phyloP scores from a whole-genome alignment of 2,797 vertebrate species.

The Simalia tracyae region DNA sequence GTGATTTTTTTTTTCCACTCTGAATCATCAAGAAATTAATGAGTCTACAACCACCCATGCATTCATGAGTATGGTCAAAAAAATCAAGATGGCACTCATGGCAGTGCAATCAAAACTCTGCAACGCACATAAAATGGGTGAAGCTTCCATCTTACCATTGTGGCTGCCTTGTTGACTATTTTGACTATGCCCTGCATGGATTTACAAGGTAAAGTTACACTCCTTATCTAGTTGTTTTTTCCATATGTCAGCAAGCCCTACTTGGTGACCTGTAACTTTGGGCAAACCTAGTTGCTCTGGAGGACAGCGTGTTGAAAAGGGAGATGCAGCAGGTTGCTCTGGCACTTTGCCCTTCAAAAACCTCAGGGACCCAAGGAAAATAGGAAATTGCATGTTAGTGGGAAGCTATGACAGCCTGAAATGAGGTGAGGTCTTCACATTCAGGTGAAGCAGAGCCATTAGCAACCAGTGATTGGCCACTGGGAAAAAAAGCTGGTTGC shows the following conservation, averaged over 20 bases:
- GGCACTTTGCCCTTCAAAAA: not conserved
- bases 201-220: not conserved
- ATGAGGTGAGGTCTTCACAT: not conserved
- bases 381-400: not conserved
- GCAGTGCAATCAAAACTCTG: too few relatives aligned
- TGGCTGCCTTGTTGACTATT: too few relatives aligned
- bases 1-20: not conserved
- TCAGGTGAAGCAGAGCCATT: too few relatives aligned
- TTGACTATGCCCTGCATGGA: not conserved
- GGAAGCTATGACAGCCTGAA: not conserved
- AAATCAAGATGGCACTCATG: too few relatives aligned
- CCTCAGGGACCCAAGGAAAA: not conserved
- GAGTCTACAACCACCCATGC: rapidly evolving
- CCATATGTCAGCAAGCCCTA: not conserved
- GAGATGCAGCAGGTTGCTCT: too few relatives aligned
- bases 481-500: too few relatives aligned
- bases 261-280: too few relatives aligned
- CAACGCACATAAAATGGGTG: too few relatives aligned
- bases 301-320: too few relatives aligned
- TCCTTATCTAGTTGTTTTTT: rapidly evolving
- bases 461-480: not conserved
- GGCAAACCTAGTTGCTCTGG: too few relatives aligned
- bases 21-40: constrained; percentile 3
- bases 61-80: not conserved
- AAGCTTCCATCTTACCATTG: too few relatives aligned